Base-by-base conservation (phyloP, 2,888 invertebrate species). In the Philereme transversata region DNA sequence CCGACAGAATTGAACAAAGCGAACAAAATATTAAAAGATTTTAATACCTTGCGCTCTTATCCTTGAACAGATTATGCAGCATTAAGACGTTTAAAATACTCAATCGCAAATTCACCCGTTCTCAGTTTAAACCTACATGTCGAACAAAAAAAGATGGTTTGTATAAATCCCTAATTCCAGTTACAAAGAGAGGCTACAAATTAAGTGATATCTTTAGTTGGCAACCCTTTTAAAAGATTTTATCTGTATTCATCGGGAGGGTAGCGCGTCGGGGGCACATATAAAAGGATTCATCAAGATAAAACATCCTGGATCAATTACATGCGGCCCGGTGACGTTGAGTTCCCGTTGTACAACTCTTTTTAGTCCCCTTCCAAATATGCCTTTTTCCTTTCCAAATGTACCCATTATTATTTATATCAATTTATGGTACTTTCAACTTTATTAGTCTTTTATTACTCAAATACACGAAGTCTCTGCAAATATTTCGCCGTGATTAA, bases 171-270 rank as follows among this genome's bases (percentile, higher is more conserved):
- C 84, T 83, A 86, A 86, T 85, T 80, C 85, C 79, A 77, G 82
- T 83, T 83, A 90, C 87, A 88, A 89, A 87, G 88, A 88, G 84
- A 85, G 82, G 86, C 86, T 88, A 91, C 91, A 91, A 91, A 92
- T 92, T 91, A 92, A 90, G 89, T 88, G 87, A 87, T 90, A 90
- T 90, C 89, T 89, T 88, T 87, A 89, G 86, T 84, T 87, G 88
- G 87, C 88, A 91, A 89, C 92, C 92, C 90, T 91, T 91, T 90
- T 88, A 85, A 82, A 81, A 88, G 90, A 91, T 90, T 78, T 85
- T 89, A 91, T 92, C 91, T 83, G 79, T 76, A 77, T 86, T 81
- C 79, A 83, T 69, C 80, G 79, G 82, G 87, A 87, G 90, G 90
- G 90, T 88, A 89, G 87, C 88, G 82, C 82, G 78, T 80, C 82